A percentile compares a stretch with the other conserved stretches of the same genome.
These are phyloP conservation scores for Agonum fuliginosum DNA, from an alignment of 2,888 invertebrate species.

Conservation along the genomic window DNA sequence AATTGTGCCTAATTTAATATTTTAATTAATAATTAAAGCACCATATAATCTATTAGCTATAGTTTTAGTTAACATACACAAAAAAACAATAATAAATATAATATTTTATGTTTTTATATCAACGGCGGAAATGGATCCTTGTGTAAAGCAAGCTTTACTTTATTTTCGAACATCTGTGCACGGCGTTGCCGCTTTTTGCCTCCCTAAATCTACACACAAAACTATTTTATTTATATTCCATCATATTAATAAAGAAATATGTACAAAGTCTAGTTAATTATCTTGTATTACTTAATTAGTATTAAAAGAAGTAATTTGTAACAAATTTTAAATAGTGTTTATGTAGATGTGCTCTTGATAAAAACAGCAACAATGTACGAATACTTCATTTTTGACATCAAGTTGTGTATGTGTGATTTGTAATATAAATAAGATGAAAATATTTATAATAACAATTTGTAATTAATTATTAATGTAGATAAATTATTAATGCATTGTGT, in stretches of 20 bases:
- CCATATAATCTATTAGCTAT: background rate
- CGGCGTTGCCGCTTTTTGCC: too few species aligned
- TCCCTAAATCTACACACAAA: too few species aligned
- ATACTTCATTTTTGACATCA: slow-evolving; percentile 36
- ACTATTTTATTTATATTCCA: background rate
- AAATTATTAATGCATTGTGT: slow-evolving; percentile 12
- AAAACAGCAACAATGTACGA: slow-evolving; percentile 1
- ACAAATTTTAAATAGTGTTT: background rate
- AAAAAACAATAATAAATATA: background rate
- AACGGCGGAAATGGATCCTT: background rate
- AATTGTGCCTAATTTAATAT: background rate
- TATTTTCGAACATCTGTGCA: background rate
- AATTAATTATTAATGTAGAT: slow-evolving; percentile 17
- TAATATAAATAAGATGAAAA: slow-evolving; percentile 22
- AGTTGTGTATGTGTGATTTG: slow-evolving; percentile 35
- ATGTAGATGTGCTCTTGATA: too few species aligned
- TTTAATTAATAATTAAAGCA: background rate
- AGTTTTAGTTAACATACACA: background rate
- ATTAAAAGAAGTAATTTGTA: background rate
- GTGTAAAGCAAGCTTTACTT: background rate
- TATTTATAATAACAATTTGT: slow-evolving; percentile 19
- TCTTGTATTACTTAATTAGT: background rate
- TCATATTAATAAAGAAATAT: background rate
- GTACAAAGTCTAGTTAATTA: background rate
- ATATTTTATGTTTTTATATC: background rate